phyloP scores from a whole-genome alignment of 2,888 invertebrate genomes.

The Stenotaenia linearis region DNA sequence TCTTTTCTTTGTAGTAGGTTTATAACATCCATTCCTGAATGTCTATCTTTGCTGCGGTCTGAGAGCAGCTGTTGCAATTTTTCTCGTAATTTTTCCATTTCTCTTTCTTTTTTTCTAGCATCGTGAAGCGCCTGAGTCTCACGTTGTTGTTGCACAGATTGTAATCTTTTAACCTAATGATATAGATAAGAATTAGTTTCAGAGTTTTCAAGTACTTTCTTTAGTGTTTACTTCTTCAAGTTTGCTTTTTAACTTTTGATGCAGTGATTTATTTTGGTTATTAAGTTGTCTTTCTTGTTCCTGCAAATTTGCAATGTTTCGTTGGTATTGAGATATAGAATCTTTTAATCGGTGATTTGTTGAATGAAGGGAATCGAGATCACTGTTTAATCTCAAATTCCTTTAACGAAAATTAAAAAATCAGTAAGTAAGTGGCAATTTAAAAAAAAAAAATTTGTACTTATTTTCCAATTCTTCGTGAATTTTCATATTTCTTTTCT shows the following conservation, averaged over 20 bases:
- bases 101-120: conserved; percentile 13
- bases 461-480: conserved; percentile 17
- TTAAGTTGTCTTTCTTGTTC: conserved; percentile 1
- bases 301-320: background rate
- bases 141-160: conserved; percentile 10
- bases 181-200: background rate
- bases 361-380: conserved; percentile 6
- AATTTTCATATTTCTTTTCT: conserved; percentile 10
- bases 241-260: conserved; percentile 26
- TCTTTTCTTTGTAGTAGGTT: conserved; percentile 24
- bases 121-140: conserved; percentile 24
- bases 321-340: background rate
- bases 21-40: conserved; percentile 16
- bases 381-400: background rate
- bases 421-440: background rate
- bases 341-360: conserved; percentile 9
- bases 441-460: background rate
- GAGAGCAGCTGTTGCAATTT: background rate
- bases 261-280: background rate
- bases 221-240: background rate
- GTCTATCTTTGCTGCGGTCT: background rate
- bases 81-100: background rate
- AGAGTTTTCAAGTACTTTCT: background rate
- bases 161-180: background rate
- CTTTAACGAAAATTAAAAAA: background rate